Conservation (phyloP, 1,140 invertebrate genomes). For the Polyergus mexicanus region DNA sequence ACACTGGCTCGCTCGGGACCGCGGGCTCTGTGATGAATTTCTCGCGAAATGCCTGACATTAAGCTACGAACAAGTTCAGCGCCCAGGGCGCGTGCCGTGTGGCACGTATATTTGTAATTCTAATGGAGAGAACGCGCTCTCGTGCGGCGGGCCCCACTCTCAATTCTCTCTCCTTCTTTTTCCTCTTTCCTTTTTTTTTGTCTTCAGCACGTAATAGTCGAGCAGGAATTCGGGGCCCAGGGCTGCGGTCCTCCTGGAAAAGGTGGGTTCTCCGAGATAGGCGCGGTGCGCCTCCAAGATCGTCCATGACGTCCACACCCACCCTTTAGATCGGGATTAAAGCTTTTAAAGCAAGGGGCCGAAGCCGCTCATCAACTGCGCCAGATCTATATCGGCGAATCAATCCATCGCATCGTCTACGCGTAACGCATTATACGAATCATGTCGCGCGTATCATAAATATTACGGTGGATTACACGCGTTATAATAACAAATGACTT, state of each 20-base stretch:
- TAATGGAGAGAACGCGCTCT: constrained; percentile 71
- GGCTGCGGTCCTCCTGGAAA: constrained; percentile 65
- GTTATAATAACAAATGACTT: constrained; percentile 37
- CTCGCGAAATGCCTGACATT: constrained; percentile 76
- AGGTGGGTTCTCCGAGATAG: constrained; percentile 43
- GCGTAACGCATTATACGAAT: constrained; percentile 55
- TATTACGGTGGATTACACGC: constrained; percentile 30
- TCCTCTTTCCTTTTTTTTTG: constrained; percentile 13
- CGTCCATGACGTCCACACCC: constrained; percentile 57
- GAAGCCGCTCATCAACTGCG: constrained; percentile 44
- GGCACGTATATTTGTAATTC: constrained; percentile 76
- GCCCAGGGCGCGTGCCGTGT: constrained; percentile 75
- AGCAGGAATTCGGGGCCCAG: constrained; percentile 67
- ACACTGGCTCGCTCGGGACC: constrained; percentile 28
- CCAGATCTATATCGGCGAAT: constrained; percentile 18
- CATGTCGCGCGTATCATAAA: constrained; percentile 57
- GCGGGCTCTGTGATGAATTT: constrained; percentile 71
- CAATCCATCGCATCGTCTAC: constrained; percentile 3
- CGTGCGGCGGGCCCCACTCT: constrained; percentile 39
- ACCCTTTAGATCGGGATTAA: constrained; percentile 41
- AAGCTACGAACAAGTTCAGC: constrained; percentile 70
- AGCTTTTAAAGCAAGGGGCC: constrained; percentile 21
- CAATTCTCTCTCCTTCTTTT: constrained; percentile 6
- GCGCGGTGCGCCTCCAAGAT: constrained; percentile 36
- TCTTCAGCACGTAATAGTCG: constrained; percentile 65